Evolutionary conservation across 1,140 invertebrate species (phyloP).

Genomic region (Scaptomyza graminum): DNA sequence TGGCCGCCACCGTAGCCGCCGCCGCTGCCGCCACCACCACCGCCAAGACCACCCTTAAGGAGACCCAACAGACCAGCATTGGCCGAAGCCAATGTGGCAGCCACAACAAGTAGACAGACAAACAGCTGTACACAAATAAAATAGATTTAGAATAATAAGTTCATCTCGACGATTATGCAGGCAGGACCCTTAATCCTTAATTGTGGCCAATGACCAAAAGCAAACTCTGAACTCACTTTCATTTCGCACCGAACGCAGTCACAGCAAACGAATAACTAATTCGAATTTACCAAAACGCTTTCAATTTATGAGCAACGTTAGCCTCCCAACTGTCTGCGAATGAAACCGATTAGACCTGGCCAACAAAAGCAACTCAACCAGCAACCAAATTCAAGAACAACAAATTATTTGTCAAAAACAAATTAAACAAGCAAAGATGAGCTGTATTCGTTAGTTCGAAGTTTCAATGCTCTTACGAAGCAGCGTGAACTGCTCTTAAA

Average conservation of each 20-base stretch:
- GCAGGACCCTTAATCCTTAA: conserved; percentile 11
- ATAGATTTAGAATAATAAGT: conserved; percentile 10
- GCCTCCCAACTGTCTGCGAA: conserved; percentile 39
- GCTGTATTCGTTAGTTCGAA: background rate
- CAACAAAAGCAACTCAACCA: conserved; percentile 4
- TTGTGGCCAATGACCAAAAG: background rate
- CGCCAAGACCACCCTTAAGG: conserved; percentile 57
- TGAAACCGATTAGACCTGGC: conserved; percentile 22
- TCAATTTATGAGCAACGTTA: conserved; percentile 60
- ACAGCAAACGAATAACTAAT: conserved; percentile 68
- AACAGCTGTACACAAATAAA: conserved; percentile 53
- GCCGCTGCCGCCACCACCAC: conserved; percentile 40
- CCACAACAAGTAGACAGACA: conserved; percentile 69
- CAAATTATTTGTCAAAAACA: conserved; percentile 10
- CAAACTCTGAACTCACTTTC: conserved; percentile 62
- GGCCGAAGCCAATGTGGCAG: conserved; percentile 58
- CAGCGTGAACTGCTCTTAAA: too few relatives aligned
- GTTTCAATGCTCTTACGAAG: background rate
- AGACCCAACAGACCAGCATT: conserved; percentile 68
- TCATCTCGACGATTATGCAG: background rate
- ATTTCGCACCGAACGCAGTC: conserved; percentile 50
- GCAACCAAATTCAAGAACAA: conserved; percentile 26
- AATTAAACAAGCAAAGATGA: conserved; percentile 14
- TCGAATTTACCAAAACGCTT: conserved; percentile 51
- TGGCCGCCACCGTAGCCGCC: conserved; percentile 27